These are phyloP conservation scores for Microplitis demolitor DNA, from an alignment of 1,140 invertebrate species.

Conservation along the genomic window DNA sequence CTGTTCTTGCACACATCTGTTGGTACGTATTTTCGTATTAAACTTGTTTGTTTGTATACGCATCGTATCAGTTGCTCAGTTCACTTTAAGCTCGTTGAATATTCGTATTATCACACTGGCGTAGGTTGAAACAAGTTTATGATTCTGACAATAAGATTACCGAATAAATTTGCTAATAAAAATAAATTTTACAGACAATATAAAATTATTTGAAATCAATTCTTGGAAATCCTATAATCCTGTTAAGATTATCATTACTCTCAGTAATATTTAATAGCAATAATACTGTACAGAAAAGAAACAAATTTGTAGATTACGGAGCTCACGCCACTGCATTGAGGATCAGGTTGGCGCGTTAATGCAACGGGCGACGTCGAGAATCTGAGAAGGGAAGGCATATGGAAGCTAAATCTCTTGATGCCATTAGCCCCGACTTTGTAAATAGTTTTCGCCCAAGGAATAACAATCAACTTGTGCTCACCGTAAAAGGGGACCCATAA, in stretches of 20 bases:
- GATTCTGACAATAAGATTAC: neutral
- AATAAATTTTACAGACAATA: neutral
- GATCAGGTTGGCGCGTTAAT: constrained; percentile 41
- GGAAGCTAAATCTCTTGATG: constrained; percentile 53
- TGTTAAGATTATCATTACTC: neutral
- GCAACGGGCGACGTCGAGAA: constrained; percentile 25
- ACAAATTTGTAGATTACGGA: neutral
- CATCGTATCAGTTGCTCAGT: constrained; percentile 12
- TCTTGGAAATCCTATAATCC: too few relatives aligned
- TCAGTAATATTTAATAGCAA: neutral
- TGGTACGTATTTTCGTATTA: neutral
- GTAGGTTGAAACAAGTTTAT: constrained; percentile 24
- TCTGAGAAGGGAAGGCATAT: constrained; percentile 35
- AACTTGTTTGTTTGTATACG: neutral
- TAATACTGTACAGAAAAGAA: neutral
- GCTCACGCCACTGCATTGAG: constrained; percentile 33
- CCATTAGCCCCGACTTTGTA: constrained; percentile 58
- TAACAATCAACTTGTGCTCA: constrained; percentile 44
- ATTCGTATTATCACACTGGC: constrained; percentile 28
- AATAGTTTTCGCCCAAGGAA: constrained; percentile 57
- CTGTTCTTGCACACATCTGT: constrained; percentile 12
- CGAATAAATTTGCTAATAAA: neutral
- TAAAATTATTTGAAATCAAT: neutral
- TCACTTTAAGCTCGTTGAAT: constrained; percentile 30
- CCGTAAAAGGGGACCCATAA: constrained; percentile 24